These are phyloP conservation scores for Sesamia inferens DNA, from an alignment of 2,888 invertebrate species.

Conservation along the genomic window DNA sequence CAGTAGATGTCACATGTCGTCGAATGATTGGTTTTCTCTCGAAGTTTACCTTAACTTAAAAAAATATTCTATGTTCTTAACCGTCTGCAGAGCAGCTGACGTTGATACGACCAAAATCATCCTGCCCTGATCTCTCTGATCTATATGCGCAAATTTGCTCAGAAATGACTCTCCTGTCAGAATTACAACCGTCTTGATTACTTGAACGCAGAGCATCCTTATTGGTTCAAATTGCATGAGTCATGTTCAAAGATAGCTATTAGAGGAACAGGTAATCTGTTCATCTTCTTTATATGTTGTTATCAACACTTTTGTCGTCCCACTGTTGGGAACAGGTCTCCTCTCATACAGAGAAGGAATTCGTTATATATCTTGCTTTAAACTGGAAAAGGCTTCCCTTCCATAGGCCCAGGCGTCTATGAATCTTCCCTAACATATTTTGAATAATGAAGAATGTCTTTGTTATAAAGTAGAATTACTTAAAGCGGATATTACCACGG, in stretches of 20 bases:
- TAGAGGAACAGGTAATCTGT: conserved; percentile 28
- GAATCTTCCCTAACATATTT: too few species aligned
- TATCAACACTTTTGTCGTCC: too few species aligned
- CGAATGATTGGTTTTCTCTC: neutral
- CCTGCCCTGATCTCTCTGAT: conserved; percentile 1
- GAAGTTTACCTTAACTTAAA: too few species aligned
- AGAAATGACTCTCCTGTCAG: conserved; percentile 28
- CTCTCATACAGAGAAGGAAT: too few species aligned
- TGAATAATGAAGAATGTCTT: neutral
- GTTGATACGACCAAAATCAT: conserved; percentile 17
- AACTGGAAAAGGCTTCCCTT: neutral
- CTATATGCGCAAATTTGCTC: conserved; percentile 24
- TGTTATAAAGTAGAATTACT: conserved; percentile 24
- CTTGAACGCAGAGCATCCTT: conserved; percentile 48
- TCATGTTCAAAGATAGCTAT: conserved; percentile 41
- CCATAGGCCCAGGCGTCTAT: too few species aligned
- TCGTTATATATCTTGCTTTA: conserved; percentile 1
- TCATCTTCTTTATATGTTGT: conserved; percentile 16
- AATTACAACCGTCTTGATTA: conserved; percentile 43
- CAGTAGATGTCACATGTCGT: neutral
- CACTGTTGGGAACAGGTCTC: too few species aligned
- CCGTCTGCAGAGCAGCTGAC: neutral
- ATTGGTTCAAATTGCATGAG: conserved; percentile 46
- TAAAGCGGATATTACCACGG: conserved; percentile 1
- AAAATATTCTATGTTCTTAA: too few species aligned